These are phyloP conservation scores for Drosophila setosimentum DNA, from an alignment of 2,888 invertebrate species.

Conservation along the genomic window DNA sequence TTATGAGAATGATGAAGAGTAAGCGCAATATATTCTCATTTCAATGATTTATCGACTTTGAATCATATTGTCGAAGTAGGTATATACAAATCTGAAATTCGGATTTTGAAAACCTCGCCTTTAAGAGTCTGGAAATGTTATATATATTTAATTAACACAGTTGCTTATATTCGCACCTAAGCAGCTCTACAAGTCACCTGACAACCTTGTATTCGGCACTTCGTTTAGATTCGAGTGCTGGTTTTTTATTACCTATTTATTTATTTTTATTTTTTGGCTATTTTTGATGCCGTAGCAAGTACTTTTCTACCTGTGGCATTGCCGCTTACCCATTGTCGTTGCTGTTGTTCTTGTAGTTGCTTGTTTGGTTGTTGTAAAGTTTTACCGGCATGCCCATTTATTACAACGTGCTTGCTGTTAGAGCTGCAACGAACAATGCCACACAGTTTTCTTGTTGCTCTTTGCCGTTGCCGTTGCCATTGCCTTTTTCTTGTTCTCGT, in stretches of 20 bases:
- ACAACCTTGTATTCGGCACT: constrained; percentile 23
- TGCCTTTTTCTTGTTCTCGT: constrained; percentile 26
- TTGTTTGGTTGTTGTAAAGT: constrained; percentile 31
- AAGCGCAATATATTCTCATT: too few relatives aligned
- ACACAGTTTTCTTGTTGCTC: constrained; percentile 64
- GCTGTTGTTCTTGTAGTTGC: constrained; percentile 23
- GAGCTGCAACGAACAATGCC: constrained; percentile 71
- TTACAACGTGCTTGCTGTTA: constrained; percentile 64
- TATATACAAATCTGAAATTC: background rate
- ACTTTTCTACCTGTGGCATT: constrained; percentile 46
- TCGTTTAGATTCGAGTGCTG: constrained; percentile 1
- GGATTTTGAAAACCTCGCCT: too few relatives aligned
- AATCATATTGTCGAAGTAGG: background rate
- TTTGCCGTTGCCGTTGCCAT: constrained; percentile 19
- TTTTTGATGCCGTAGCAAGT: constrained; percentile 15
- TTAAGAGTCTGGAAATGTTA: too few relatives aligned
- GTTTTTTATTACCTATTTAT: background rate
- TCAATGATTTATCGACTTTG: too few relatives aligned
- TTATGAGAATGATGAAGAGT: too few relatives aligned
- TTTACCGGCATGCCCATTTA: constrained; percentile 62
- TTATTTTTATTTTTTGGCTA: background rate
- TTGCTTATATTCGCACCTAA: constrained; percentile 5
- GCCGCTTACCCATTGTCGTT: constrained; percentile 23
- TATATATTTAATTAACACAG: constrained; percentile 12
- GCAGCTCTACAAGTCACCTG: constrained; percentile 3